Percentiles rank a stretch among this genome's conserved stretches.
These are phyloP conservation scores for Apodemia hepburni DNA, from an alignment of 2,888 invertebrate genomes.

Conservation along the genomic window DNA sequence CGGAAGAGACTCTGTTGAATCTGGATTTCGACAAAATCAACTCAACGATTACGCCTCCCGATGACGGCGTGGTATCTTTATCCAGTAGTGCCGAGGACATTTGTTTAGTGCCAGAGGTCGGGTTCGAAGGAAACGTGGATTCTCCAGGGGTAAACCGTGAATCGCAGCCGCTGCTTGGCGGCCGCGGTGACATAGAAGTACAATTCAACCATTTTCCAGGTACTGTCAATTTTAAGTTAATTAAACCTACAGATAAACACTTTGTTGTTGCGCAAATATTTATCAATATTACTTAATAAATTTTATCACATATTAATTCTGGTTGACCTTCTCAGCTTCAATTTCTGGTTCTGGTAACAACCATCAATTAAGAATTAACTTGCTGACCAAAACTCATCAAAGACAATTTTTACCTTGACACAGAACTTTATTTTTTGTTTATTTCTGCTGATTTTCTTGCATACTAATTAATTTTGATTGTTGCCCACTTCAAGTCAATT, in stretches of 20 bases:
- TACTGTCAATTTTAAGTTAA: constrained; percentile 42
- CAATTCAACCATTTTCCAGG: constrained; percentile 94
- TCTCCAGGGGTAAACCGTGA: constrained; percentile 92
- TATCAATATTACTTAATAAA: not conserved
- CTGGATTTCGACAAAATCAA: constrained; percentile 81
- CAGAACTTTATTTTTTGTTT: constrained; percentile 22
- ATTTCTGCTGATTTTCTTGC: constrained; percentile 22
- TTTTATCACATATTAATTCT: constrained; percentile 5
- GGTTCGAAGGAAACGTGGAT: constrained; percentile 91
- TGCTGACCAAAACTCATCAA: constrained; percentile 18
- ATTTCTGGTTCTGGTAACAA: not conserved
- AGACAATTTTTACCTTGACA: constrained; percentile 42
- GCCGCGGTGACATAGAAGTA: constrained; percentile 86
- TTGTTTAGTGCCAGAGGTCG: constrained; percentile 90
- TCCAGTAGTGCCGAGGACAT: constrained; percentile 84
- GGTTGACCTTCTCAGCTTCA: not conserved
- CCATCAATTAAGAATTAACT: not conserved
- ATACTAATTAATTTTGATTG: constrained; percentile 37
- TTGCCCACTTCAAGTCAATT: constrained; percentile 55
- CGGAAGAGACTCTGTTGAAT: constrained; percentile 82
- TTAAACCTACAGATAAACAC: not conserved
- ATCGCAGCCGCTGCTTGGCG: constrained; percentile 95
- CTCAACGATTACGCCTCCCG: constrained; percentile 66
- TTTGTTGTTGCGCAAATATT: constrained; percentile 2
- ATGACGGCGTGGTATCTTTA: constrained; percentile 81